These are phyloP conservation scores for Neomonachus schauinslandi DNA, from an alignment of 2,113 vertebrate species.

Conservation along the genomic window DNA sequence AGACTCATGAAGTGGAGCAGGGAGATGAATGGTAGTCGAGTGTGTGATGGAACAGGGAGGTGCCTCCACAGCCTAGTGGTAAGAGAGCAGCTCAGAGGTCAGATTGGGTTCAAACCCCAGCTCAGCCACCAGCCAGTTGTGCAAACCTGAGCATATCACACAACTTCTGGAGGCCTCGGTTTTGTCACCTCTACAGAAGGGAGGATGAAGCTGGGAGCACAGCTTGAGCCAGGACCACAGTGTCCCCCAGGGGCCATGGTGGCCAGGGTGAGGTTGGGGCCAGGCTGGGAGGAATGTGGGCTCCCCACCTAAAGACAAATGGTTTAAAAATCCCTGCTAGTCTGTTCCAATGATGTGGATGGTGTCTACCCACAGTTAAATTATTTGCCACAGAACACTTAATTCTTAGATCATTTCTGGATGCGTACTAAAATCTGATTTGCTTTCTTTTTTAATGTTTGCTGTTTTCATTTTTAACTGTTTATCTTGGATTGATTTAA, in stretches of 20 bases:
- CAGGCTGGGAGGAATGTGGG: not conserved
- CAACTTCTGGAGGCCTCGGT: not conserved
- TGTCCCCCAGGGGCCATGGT: not conserved
- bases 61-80: not conserved
- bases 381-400: not conserved
- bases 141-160: not conserved
- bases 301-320: not conserved
- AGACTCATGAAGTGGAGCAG: not conserved
- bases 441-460: not conserved
- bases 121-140: not conserved
- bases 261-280: not conserved
- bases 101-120: not conserved
- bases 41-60: not conserved
- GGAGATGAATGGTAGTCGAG: not conserved
- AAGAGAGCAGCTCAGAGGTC: not conserved
- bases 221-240: not conserved
- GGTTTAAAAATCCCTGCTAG: not conserved
- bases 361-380: not conserved
- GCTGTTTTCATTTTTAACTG: not conserved
- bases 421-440: not conserved
- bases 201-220: not conserved
- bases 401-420: not conserved
- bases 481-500: not conserved
- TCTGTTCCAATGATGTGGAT: accelerated
- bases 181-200: not conserved